Base-by-base conservation (phyloP, 2,113 vertebrate genomes). In the Gopherus evgoodei region DNA sequence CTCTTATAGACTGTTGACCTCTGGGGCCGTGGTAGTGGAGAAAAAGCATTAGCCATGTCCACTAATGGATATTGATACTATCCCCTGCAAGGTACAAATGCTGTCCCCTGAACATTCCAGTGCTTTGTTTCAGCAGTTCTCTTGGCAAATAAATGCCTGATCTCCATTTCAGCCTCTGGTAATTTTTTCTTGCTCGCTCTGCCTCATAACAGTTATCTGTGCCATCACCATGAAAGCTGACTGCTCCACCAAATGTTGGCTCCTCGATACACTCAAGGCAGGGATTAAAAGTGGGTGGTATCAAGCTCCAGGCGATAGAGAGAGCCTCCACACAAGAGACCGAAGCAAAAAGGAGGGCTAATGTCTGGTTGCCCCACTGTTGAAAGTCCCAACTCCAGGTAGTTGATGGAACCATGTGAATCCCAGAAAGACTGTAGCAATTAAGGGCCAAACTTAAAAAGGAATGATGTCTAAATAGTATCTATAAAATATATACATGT, bases 131-230 rank as follows among this genome's bases (percentile, higher is more conserved):
- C 49, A 62, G 54, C 3, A 56, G 6, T 78, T 78, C 42, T 14
- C 75, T 4, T 78, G 75, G 25, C 5, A 47, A 78, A 47, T 78
- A 78, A 47, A 78, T 44, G 5, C 42, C 42, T 29, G 52, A 3
- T 7, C 54, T 86, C 31, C 17, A 25, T 91, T 50, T n/a, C 0
- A 0, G 22, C 3, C 6, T 1, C 2, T 49, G 75, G 9, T 19
- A 78, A 82, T 35, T 78, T 86, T 22, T 44, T 17, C 13, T 69
- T 72, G n/a, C 35, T 91, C 29, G 7, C 22, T 44, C 27, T 44
- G 47, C 24, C 38, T 84, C n/a, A 8, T 25, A 79, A 44, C 27
- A 79, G 24, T 72, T 50, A 80, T n/a, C 50, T 79, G 17, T 24
- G 78, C 29, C 8, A 0, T 31, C 78, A 86, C 14, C 3, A 19